Conservation (phyloP, 2,113 vertebrate species). For the Triplophysa tibetana region DNA sequence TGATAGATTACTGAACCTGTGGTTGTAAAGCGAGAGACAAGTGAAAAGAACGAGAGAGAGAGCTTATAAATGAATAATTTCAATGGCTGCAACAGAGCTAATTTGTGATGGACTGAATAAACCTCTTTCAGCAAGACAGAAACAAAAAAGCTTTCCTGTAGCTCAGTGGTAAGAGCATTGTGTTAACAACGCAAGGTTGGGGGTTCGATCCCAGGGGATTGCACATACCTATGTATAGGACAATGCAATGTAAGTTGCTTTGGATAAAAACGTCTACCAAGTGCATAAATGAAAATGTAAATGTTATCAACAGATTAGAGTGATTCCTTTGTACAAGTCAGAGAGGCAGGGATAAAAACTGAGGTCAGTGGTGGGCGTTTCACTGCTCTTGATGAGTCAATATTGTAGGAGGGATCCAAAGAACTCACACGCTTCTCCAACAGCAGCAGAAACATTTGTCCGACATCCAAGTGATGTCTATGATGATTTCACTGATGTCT, state of each 20-base stretch:
- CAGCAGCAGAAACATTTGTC: conserved; percentile 15
- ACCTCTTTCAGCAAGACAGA: conserved; percentile 8
- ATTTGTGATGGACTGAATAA: conserved; percentile 14
- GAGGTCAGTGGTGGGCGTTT: conserved; percentile 35
- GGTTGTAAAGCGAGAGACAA: neutral
- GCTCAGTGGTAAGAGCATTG: no score
- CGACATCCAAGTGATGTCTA: conserved; percentile 18
- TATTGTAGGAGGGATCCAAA: conserved; percentile 36
- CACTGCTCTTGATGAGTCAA: conserved; percentile 36
- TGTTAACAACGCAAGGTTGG: no score
- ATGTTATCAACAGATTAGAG: neutral
- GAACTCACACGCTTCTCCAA: conserved; percentile 18
- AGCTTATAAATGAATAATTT: conserved; percentile 11
- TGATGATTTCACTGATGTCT: conserved; percentile 28
- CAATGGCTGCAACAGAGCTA: conserved; percentile 1
- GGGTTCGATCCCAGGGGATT: no score
- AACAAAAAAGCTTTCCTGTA: neutral
- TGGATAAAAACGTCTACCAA: no score
- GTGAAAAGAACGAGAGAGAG: neutral
- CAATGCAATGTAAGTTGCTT: no score
- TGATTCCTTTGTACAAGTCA: neutral
- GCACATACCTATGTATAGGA: no score
- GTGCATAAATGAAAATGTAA: no score
- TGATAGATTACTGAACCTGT: conserved; percentile 2
- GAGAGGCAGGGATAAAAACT: conserved; percentile 15